Conservation (phyloP, 2,797 vertebrate species). For the Tokudaia muenninki region DNA sequence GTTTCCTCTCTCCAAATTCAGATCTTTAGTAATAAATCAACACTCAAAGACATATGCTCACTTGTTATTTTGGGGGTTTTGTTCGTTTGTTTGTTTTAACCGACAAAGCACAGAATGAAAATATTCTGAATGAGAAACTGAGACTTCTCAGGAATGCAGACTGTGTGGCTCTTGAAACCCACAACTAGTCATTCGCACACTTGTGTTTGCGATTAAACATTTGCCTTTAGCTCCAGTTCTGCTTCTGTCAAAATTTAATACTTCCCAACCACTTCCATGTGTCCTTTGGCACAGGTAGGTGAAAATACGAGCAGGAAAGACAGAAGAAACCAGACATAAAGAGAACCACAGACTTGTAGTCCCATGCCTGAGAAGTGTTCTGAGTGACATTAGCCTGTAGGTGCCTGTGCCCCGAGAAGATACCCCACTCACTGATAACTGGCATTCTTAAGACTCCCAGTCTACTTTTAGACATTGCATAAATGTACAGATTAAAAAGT, state of each 20-base stretch:
- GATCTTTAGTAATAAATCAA: constrained; percentile 61
- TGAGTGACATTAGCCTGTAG: background rate
- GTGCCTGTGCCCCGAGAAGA: fast-evolving
- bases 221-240: constrained; percentile 32
- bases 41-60: constrained; percentile 51
- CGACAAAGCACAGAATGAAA: constrained; percentile 34
- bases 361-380: background rate
- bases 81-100: background rate
- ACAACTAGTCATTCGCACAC: background rate
- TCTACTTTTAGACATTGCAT: constrained; percentile 16
- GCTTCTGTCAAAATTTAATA: background rate
- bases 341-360: background rate
- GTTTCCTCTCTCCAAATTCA: constrained; percentile 29
- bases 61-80: background rate
- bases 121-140: background rate
- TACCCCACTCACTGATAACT: background rate
- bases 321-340: background rate
- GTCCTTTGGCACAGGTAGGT: background rate
- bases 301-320: background rate
- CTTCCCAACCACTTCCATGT: background rate
- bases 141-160: constrained; percentile 20
- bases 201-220: constrained; percentile 44
- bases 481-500: background rate
- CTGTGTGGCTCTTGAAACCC: background rate
- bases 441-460: background rate